Evolutionary conservation across 2,113 vertebrate genomes (phyloP), one percentile per base, ranked within the genome.

Genomic region (Neodontobutis hainanensis): DNA sequence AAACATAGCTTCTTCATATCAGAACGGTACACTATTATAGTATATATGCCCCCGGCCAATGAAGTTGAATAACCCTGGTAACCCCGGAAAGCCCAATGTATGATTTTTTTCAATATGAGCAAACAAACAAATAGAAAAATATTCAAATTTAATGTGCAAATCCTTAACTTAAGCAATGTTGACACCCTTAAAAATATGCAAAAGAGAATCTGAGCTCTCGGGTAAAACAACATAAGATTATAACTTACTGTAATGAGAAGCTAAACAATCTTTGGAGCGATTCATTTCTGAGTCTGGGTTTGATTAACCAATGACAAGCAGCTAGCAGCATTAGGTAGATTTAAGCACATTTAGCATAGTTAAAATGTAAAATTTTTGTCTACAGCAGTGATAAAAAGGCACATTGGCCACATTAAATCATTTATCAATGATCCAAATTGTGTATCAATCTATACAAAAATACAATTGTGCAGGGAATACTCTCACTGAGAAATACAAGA

Each of bases 321-420:
- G 70, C 61, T 87, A 90, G 91, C 89, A 91, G 89, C 89, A 90
- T 84, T 85, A 84, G 81, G 14, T 80, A 81, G 77, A 85, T 89
- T 83, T 65, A 89, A 88, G 83, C 81, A 75, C 68, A 77, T 78
- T 73, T 77, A 82, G 81, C 84, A 87, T 82, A 83, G 80, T 84
- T 66, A 42, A 73, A 27, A 27, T 27, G 19, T 63, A 76, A 72
- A 83, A 46, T 79, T 61, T 60, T 73, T 81, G 61, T 71, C 75
- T 32, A 77, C 42, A 85, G 83, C 78, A 86, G 78, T 80, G 70
- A 73, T 60, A 32, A 65, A 86, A 92, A 90, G 89, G 90, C 90
- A 91, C 89, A 65, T 46, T 5, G 82, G 88, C 88, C 88, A 87
- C 47, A 68, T 82, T 59, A 75, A 75, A 46, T 27, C 4, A 84